Evolutionary conservation across 2,113 vertebrate species (phyloP), one percentile per base, ranked within the genome.

Genomic region (Capreolus pygargus): DNA sequence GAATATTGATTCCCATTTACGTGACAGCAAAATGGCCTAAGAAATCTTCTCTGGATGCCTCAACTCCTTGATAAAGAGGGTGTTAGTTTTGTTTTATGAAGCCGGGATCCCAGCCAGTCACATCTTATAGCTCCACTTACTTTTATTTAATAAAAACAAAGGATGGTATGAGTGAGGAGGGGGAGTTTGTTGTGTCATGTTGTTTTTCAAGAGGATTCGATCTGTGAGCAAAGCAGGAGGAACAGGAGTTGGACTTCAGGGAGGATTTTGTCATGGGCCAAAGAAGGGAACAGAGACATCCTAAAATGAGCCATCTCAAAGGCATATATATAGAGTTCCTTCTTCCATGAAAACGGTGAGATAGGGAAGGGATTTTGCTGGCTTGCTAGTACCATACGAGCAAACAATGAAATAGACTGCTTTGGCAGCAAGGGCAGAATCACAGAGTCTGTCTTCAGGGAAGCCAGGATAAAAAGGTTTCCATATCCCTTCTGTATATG

Each of bases 91-190:
- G 98, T 98, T 98, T 98, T 98, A 98, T 98, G 98, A 98, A 98
- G 98, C 98, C 7, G 83, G 98, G 98, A 98, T 97, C 98, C 95
- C 86, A 94, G 98, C 98, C 98, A 98, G 98, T 98, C 98, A 98
- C 98, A 98, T 98, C 97, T 98, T 98, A 98, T 97, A 98, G 98
- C 97, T 97, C 98, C 98, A 97, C 98, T 98, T 98, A 98, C 98
- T 98, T 98, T 98, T 98, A 98, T 98, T 98, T 98, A 98, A 98
- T 98, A 98, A 98, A 98, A 98, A 98, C 98, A 98, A 97, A 96
- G 82, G 95, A 84, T 94, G 96, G 86, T 94, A 43, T 86, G 97
- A 97, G 76, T 55, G 67, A 90, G 82, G 95, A 39, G 54, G 67
- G 92, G 91, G 58, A 81, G 70, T 1, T 36, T 79, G 52, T 67